Conservation (phyloP, 2,888 invertebrate species). For the Eupithecia dodoneata region DNA sequence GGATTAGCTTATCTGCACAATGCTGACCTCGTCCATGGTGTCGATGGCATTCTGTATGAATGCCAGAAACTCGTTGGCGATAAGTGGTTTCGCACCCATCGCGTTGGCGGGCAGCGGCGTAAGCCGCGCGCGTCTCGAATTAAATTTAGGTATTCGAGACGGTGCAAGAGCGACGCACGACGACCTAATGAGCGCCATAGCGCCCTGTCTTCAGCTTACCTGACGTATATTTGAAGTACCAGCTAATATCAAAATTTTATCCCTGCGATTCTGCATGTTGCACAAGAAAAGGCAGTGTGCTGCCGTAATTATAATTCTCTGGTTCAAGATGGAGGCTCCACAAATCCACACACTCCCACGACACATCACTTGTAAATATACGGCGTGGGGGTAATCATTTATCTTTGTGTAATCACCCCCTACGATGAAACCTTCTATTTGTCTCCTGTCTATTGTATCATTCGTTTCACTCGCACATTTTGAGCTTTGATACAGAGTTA, state of each 20-base stretch:
- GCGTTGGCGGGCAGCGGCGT: no score
- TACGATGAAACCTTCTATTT: slow-evolving; percentile 45
- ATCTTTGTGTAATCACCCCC: slow-evolving; percentile 41
- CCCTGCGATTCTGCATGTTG: neutral
- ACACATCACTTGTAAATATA: slow-evolving; percentile 27
- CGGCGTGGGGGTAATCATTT: slow-evolving; percentile 36
- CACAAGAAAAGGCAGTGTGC: slow-evolving; percentile 48
- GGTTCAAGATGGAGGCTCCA: slow-evolving; percentile 51
- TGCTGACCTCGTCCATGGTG: no score
- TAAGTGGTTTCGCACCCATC: no score
- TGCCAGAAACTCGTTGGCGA: no score
- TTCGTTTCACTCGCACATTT: neutral
- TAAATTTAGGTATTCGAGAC: no score
- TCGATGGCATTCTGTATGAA: no score
- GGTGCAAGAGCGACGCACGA: no score
- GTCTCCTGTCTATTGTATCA: neutral
- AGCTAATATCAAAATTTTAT: slow-evolving; percentile 20
- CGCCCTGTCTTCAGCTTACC: slow-evolving; percentile 26
- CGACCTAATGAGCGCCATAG: no score
- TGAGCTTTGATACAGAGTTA: neutral
- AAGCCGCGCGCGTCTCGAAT: no score
- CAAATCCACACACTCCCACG: slow-evolving; percentile 39
- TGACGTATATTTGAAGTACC: slow-evolving; percentile 37
- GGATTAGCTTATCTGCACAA: no score
- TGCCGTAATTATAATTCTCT: slow-evolving; percentile 49